Evolutionary conservation across 2,797 vertebrate species (phyloP).

Genomic region (Okamejei kenojei): DNA sequence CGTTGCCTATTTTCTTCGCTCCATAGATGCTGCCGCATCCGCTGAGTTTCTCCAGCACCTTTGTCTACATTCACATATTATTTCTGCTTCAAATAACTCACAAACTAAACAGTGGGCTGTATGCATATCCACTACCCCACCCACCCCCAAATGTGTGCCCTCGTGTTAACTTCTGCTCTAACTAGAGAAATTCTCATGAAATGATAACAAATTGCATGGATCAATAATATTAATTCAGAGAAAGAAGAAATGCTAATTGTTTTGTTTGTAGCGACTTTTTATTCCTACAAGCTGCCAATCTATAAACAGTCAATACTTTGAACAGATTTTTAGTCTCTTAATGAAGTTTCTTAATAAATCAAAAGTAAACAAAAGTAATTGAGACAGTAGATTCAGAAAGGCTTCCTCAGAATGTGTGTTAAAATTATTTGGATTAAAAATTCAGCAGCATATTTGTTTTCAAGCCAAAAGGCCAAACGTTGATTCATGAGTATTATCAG

Average conservation of each 20-base stretch:
- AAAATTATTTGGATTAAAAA: neutral
- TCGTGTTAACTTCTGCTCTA: neutral
- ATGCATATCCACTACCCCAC: neutral
- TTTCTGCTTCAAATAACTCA: no score
- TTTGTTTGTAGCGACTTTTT: neutral
- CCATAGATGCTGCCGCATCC: no score
- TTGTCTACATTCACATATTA: no score
- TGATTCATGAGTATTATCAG: neutral
- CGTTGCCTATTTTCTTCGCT: no score
- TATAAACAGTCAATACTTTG: neutral
- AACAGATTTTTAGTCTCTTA: neutral
- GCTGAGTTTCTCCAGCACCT: no score
- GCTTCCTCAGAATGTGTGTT: neutral
- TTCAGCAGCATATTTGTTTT: neutral
- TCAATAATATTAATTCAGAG: neutral
- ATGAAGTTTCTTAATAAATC: neutral
- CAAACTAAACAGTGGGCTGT: neutral
- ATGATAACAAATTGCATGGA: neutral
- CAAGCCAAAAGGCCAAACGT: no score
- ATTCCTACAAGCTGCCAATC: neutral
- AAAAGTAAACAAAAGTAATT: neutral
- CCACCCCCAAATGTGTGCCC: neutral
- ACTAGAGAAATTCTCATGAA: neutral
- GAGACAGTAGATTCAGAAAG: neutral
- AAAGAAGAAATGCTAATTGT: neutral